These are phyloP conservation scores for Saguinus oedipus DNA, from an alignment of 2,797 vertebrate species.

Conservation along the genomic window DNA sequence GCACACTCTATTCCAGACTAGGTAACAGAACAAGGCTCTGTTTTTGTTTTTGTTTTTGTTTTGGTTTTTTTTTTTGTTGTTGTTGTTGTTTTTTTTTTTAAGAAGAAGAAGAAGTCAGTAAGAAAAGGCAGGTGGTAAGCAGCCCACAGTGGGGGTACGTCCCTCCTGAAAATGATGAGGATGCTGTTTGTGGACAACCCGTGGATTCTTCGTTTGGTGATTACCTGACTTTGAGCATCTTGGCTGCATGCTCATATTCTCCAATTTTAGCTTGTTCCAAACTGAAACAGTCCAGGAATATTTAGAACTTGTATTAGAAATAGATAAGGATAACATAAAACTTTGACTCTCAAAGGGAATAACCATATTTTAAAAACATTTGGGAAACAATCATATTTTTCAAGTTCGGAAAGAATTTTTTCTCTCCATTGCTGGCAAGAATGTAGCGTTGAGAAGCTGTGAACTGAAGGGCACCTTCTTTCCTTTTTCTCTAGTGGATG, in stretches of 20 bases:
- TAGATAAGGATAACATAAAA: accelerated
- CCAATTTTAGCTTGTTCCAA: background rate
- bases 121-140: accelerated
- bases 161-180: background rate
- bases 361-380: too few species aligned
- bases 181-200: accelerated
- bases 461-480: background rate
- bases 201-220: too few species aligned
- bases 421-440: background rate
- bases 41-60: too few species aligned
- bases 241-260: background rate
- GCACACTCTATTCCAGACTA: background rate
- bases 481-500: background rate
- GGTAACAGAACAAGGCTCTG: too few species aligned
- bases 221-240: background rate
- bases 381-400: background rate
- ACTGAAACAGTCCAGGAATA: background rate
- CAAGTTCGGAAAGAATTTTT: background rate
- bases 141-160: accelerated
- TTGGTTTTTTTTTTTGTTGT: too few species aligned
- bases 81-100: too few species aligned
- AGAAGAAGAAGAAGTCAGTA: too few species aligned
- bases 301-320: background rate
- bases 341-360: accelerated
- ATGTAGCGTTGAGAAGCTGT: accelerated